Base-by-base conservation (phyloP, 2,113 vertebrate genomes). In the Tenrec ecaudatus region DNA sequence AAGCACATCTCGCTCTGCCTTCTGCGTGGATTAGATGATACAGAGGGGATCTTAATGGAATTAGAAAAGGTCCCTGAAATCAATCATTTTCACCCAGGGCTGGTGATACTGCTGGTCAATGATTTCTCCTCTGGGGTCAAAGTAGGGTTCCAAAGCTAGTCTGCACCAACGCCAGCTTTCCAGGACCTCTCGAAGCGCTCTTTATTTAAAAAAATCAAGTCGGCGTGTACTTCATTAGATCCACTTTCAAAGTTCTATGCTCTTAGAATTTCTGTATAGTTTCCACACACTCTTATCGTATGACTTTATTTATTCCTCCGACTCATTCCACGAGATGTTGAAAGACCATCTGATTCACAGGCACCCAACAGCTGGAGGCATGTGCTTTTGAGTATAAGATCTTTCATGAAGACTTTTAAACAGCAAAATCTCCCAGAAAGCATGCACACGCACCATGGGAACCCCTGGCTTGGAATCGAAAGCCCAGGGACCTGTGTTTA, bases 71-170 rank as follows among this genome's bases (percentile, higher is more conserved):
- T 10, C n/a, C 20, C 38, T 88, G 33, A 66, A 77, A 91, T 82
- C 89, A 71, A 8, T 86, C 19, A 60, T 87, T 91, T 58, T 64
- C 64, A 86, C 64, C 69, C 47, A 17, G 89, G 62, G 58, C 86
- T 91, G 69, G 62, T 92, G 75, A 38, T 85, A 60, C 71, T 89
- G 83, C 92, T 89, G 71, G 80, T 92, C 84, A 93, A 95, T 92
- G 93, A 94, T 92, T 86, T 58, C 89, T 89, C 73, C 38, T 81
- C 77, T 79, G 29, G 81, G 89, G 33, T 20, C 11, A 53, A 82
- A 12, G 58, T 10, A 6, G 20, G 40, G 89, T 82, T 79, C 82
- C 84, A 79, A 47, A 88, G 64, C 71, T 83, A 89, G 76, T 73
- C 60, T 91, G 40, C 66, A 66, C 80, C 27, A 71, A 43, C 47